Percentiles rank a stretch among this genome's conserved stretches.
These are phyloP conservation scores for Phymorhynchus buccinoides DNA, from an alignment of 1,140 invertebrate species.

Conservation along the genomic window DNA sequence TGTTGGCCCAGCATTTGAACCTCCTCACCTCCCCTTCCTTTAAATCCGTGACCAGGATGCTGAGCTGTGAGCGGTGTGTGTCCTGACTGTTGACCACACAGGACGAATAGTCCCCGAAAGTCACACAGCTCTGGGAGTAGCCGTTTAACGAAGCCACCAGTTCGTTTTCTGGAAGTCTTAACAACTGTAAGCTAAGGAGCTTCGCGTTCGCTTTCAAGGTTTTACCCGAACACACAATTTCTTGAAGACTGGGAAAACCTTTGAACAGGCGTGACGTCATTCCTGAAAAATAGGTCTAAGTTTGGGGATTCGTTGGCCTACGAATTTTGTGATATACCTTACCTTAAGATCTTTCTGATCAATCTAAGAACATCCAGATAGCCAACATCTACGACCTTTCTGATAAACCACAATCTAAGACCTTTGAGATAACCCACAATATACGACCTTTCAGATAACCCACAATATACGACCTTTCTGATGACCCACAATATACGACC, in stretches of 20 bases:
- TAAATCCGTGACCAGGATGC: background rate
- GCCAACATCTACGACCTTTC: too few relatives aligned
- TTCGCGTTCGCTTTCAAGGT: background rate
- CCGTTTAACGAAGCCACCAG: background rate
- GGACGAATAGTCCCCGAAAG: background rate
- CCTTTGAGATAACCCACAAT: too few relatives aligned
- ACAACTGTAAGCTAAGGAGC: background rate
- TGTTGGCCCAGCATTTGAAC: constrained; percentile 1
- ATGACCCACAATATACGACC: too few relatives aligned
- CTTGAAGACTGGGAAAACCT: constrained; percentile 25
- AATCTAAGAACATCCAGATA: too few relatives aligned
- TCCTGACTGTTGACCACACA: background rate
- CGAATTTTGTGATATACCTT: too few relatives aligned
- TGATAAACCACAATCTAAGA: too few relatives aligned
- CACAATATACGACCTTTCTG: too few relatives aligned
- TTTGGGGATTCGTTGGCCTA: too few relatives aligned
- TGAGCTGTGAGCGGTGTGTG: constrained; percentile 2
- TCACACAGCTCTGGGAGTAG: background rate
- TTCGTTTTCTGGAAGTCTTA: background rate
- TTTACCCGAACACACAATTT: constrained; percentile 12
- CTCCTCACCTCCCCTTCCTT: background rate
- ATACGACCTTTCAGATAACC: too few relatives aligned
- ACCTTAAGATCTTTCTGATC: too few relatives aligned
- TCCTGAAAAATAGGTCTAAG: constrained; percentile 14
- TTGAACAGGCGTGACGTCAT: background rate